phyloP scores from a whole-genome alignment of 2,888 invertebrate species.

The Eristalinus aeneus region DNA sequence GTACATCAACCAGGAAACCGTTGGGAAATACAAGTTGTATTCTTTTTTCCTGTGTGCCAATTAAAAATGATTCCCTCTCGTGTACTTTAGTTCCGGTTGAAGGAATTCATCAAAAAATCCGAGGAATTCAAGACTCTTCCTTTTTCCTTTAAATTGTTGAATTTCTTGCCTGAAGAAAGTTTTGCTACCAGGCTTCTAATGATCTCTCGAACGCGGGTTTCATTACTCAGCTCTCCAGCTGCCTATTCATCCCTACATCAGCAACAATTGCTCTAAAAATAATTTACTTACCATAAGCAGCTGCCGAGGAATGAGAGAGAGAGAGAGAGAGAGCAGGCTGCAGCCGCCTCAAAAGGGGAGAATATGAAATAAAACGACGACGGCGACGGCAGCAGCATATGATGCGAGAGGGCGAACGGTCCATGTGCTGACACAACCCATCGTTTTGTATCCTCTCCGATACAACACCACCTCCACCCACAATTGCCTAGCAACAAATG shows the following conservation, averaged over 20 bases:
- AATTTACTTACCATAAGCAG: conserved; percentile 46
- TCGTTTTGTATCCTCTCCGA: conserved; percentile 16
- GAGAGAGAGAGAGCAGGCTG: conserved; percentile 25
- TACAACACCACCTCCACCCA: neutral
- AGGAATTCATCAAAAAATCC: conserved; percentile 24
- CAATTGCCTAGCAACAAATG: conserved; percentile 30
- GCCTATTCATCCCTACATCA: neutral
- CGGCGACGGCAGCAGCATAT: conserved; percentile 9
- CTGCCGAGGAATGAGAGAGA: neutral
- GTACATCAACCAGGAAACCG: neutral
- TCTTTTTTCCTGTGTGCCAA: conserved; percentile 13
- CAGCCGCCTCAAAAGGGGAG: neutral
- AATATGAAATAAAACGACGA: neutral
- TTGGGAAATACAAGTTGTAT: neutral
- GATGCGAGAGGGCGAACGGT: conserved; percentile 1
- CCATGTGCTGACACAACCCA: conserved; percentile 5
- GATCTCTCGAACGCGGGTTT: conserved; percentile 29
- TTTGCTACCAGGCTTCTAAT: neutral
- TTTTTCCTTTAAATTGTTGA: conserved; percentile 25
- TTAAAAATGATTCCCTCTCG: conserved; percentile 37
- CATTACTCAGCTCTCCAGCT: conserved; percentile 9
- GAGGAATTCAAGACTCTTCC: neutral
- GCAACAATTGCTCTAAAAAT: conserved; percentile 37
- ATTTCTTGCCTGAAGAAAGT: neutral
- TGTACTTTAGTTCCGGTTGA: conserved; percentile 23